Evolutionary conservation across 37 sponge, comb jelly and placozoan species (phyloP).

Genomic region (Diacarnus erythraeanus): DNA sequence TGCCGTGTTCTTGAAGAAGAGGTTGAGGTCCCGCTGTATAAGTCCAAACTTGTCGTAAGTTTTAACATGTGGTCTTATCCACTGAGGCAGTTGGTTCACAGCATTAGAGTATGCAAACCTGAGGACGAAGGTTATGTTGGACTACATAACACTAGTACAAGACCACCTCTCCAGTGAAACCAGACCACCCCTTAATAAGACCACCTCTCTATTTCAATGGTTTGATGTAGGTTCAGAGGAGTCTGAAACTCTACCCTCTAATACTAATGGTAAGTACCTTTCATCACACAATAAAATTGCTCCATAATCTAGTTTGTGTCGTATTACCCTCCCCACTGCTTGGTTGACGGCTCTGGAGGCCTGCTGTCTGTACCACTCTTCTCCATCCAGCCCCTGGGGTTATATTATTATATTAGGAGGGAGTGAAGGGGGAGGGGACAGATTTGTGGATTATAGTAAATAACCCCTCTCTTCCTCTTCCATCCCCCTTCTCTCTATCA

Average conservation of each 20-base stretch:
- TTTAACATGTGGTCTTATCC: constrained; percentile 66
- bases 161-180: too few species aligned
- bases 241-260: too few species aligned
- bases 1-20: constrained; percentile 63
- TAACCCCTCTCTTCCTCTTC: background rate
- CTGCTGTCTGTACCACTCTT: constrained; percentile 95
- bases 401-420: too few species aligned
- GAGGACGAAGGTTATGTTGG: too few species aligned
- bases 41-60: constrained; percentile 71
- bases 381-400: constrained; percentile 53
- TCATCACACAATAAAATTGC: constrained; percentile 94
- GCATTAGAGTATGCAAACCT: constrained; percentile 59
- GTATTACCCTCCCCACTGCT: constrained; percentile 96
- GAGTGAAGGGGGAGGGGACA: background rate
- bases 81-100: constrained; percentile 68
- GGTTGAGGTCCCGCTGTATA: constrained; percentile 56
- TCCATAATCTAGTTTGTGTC: constrained; percentile 92
- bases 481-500: too few species aligned
- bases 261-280: constrained; percentile 48
- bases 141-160: too few species aligned
- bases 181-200: too few species aligned
- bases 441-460: background rate
- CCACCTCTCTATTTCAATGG: too few species aligned
- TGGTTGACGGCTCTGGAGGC: constrained; percentile 97
- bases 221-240: too few species aligned